phyloP scores from a whole-genome alignment of 2,797 vertebrate genomes.

The Sylvilagus floridanus region DNA sequence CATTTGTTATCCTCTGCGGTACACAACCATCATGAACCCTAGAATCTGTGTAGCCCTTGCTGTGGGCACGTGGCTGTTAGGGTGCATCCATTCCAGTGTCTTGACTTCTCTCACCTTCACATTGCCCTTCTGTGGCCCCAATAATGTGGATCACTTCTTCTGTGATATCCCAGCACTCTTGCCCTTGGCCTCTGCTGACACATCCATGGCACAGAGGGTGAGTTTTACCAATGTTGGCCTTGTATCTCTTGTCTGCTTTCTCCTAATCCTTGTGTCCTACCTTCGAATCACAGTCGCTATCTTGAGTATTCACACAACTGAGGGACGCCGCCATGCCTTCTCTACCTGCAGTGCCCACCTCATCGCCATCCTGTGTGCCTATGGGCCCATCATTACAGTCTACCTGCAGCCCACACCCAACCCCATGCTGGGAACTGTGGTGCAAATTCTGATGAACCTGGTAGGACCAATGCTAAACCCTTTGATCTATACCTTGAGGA shows the following conservation, averaged over 20 bases:
- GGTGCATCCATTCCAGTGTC: conserved; percentile 63
- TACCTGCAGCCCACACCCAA: conserved; percentile 68
- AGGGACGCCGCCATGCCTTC: conserved; percentile 57
- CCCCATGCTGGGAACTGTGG: conserved; percentile 52
- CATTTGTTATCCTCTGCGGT: conserved; percentile 68
- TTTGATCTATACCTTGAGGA: conserved; percentile 79
- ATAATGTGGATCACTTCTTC: conserved; percentile 69
- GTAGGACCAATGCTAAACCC: conserved; percentile 78
- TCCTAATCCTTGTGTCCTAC: conserved; percentile 74
- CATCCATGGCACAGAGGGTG: conserved; percentile 51
- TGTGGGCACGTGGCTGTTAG: conserved; percentile 50
- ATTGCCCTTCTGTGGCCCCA: conserved; percentile 60
- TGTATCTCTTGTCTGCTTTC: conserved; percentile 70
- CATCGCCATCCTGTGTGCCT: conserved; percentile 69
- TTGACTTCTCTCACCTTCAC: conserved; percentile 59
- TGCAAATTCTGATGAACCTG: conserved; percentile 77
- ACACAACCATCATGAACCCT: conserved; percentile 65
- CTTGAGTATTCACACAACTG: conserved; percentile 48
- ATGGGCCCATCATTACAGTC: conserved; percentile 68
- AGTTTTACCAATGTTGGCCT: conserved; percentile 66
- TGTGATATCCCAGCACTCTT: conserved; percentile 72
- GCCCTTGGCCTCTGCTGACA: conserved; percentile 57
- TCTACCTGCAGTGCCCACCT: conserved; percentile 81
- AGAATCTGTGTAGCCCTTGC: conserved; percentile 34
- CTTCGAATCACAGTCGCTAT: conserved; percentile 56